Conservation (phyloP, 2,888 invertebrate genomes). For the Protula sp. region DNA sequence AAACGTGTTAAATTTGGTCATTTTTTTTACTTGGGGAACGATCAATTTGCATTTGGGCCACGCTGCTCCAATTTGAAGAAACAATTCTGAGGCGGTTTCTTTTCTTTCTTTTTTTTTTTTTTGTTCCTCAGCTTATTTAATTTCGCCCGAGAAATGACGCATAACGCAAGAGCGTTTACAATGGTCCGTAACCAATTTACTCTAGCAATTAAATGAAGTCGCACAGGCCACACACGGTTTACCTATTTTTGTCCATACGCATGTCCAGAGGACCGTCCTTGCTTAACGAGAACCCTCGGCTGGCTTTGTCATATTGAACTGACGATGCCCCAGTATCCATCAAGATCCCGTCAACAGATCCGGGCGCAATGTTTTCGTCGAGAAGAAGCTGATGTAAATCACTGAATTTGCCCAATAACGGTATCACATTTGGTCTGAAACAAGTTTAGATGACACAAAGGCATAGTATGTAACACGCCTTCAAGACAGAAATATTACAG, state of each 20-base stretch:
- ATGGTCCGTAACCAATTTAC: too few relatives aligned
- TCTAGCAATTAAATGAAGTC: too few relatives aligned
- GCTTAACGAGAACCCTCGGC: conserved; percentile 79
- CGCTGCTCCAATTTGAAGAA: too few relatives aligned
- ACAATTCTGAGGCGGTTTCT: too few relatives aligned
- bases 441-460: neutral
- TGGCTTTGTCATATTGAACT: conserved; percentile 81
- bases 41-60: too few relatives aligned
- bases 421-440: conserved; percentile 58
- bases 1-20: too few relatives aligned
- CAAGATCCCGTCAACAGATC: conserved; percentile 76
- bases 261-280: conserved; percentile 67
- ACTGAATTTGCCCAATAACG: conserved; percentile 82
- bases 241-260: neutral
- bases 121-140: too few relatives aligned
- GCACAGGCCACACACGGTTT: too few relatives aligned
- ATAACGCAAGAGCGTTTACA: too few relatives aligned
- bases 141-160: too few relatives aligned
- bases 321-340: conserved; percentile 94
- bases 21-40: too few relatives aligned
- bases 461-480: neutral
- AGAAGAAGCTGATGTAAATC: conserved; percentile 70
- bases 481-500: neutral
- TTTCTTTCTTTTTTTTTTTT: too few relatives aligned
- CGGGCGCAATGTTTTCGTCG: conserved; percentile 57